Base-by-base conservation (phyloP, 2,113 vertebrate species). In the Pholis gunnellus region DNA sequence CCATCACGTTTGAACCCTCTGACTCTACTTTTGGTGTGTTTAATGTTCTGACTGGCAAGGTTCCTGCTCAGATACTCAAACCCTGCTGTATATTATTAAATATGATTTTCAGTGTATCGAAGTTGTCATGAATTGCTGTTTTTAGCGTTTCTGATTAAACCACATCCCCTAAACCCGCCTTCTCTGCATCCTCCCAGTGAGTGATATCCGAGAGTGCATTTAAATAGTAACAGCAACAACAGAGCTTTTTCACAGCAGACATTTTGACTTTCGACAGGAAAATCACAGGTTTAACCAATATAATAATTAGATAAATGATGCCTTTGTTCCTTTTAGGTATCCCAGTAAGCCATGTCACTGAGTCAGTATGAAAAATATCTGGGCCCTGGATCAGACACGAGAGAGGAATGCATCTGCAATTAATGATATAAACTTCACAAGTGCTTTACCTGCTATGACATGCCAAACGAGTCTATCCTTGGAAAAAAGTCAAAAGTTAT, bases 381-480 rank as follows among this genome's bases (percentile, higher is more conserved):
- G 25, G 14, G 65, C 57, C 22, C 11, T 3, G 40, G 57, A 64
- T 54, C 54, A 73, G 65, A 84, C 74, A 59, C 57, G 61, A 31
- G 68, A 75, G 46, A 73, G 81, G 83, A 78, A 81, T 86, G 80
- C 36, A 40, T 69, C 54, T 67, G 31, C 48, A 34, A 71, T 83
- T 61, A 81, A 50, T 72, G 36, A 63, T 25, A 52, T 68, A 34
- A 73, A 70, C 80, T 79, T 80, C 66, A 72, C 48, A 14, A 72
- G 60, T 57, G 25, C 75, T 68, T 59, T 69, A 57, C 83, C 56
- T 83, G 87, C 59, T 40, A 9, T 50, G 73, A 67, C 73, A 83
- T 27, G 80, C 60, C 40, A 18, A 48, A 14, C 7, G n/a, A 52
- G 22, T 72, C n/a, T 7, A 15, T 22, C 22, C n/a, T n/a, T 60